These are phyloP conservation scores for Drosophila bifasciata DNA, from an alignment of 1,140 invertebrate species.

Conservation along the genomic window DNA sequence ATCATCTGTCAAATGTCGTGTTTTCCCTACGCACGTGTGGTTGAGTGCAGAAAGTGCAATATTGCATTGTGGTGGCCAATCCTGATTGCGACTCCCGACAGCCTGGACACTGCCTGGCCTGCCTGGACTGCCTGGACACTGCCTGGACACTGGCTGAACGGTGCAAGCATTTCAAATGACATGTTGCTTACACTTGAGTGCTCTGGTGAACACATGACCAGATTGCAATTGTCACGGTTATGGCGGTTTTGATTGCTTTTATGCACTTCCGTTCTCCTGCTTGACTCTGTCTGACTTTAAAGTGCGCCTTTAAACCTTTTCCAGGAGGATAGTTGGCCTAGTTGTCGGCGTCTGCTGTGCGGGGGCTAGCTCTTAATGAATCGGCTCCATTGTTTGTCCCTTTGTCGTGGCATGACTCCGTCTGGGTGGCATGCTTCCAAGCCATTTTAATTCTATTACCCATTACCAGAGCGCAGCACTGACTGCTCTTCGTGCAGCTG, in stretches of 20 bases:
- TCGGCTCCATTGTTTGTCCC: slow-evolving; percentile 55
- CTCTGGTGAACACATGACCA: slow-evolving; percentile 30
- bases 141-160: too few species aligned
- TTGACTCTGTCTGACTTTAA: slow-evolving; percentile 24
- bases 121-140: too few species aligned
- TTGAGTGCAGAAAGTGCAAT: slow-evolving; percentile 27
- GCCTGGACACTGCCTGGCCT: too few species aligned
- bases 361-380: slow-evolving; percentile 25
- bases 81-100: too few species aligned
- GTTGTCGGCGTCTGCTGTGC: slow-evolving; percentile 10
- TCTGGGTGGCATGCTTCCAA: slow-evolving; percentile 63
- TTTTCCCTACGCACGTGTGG: neutral
- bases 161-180: slow-evolving; percentile 24
- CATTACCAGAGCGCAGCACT: slow-evolving; percentile 45
- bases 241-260: slow-evolving; percentile 1
- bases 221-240: slow-evolving; percentile 13
- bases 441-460: slow-evolving; percentile 73
- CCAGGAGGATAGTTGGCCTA: slow-evolving; percentile 19
- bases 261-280: neutral
- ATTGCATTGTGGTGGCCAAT: slow-evolving; percentile 40
- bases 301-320: slow-evolving; percentile 21
- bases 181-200: slow-evolving; percentile 57
- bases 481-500: slow-evolving; percentile 19
- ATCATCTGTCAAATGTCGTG: slow-evolving; percentile 52
- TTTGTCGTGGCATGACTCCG: slow-evolving; percentile 32